Percentiles rank a stretch among this genome's conserved stretches.
These are phyloP conservation scores for Campylorhamphus procurvoides DNA, from an alignment of 2,113 vertebrate genomes.

Conservation along the genomic window DNA sequence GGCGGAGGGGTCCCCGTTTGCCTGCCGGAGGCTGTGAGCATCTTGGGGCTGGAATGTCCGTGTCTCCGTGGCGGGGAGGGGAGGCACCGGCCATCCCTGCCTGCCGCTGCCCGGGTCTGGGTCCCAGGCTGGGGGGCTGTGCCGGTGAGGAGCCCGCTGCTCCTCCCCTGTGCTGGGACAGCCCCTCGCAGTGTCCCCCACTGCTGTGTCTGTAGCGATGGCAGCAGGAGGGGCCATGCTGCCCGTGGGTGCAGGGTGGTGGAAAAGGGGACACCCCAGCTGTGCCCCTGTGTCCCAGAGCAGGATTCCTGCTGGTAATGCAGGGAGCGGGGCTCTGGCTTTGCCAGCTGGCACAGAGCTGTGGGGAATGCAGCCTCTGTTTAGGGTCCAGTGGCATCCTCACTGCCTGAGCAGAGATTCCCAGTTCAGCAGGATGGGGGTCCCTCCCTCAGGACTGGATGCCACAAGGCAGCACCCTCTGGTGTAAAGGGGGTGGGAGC, in stretches of 20 bases:
- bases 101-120: background rate
- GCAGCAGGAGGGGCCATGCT: background rate
- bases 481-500: background rate
- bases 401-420: background rate
- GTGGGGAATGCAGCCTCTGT: background rate
- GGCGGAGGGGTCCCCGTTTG: background rate
- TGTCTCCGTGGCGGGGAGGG: background rate
- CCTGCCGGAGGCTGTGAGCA: background rate
- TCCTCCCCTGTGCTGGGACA: background rate
- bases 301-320: background rate
- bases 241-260: background rate
- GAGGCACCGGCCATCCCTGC: background rate
- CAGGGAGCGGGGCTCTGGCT: background rate
- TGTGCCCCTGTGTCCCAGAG: background rate
- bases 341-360: accelerated
- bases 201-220: background rate
- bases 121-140: background rate
- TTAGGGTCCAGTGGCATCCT: background rate
- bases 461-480: background rate
- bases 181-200: background rate
- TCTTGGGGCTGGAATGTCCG: background rate
- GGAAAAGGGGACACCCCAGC: background rate
- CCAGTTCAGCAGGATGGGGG: accelerated
- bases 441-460: background rate
- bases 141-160: accelerated